A percentile compares a stretch with the other conserved stretches of the same genome.
phyloP scores from a whole-genome alignment of 1,140 invertebrate genomes.

The Bombus consobrinus region DNA sequence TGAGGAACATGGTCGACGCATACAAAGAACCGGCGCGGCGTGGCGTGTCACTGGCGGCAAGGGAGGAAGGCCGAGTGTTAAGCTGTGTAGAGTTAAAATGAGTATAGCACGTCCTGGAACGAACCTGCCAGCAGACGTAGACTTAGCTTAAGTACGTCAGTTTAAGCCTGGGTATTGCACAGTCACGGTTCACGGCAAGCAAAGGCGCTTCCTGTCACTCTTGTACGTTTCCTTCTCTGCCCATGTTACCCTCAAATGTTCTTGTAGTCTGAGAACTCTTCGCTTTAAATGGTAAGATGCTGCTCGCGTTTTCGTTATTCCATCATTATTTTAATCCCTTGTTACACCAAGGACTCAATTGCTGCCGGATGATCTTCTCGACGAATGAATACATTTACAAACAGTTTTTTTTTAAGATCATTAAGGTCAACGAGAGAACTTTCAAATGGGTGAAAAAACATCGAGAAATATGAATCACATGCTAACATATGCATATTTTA shows the following conservation, averaged over 20 bases:
- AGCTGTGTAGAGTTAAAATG: slow-evolving; percentile 10
- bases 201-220: slow-evolving; percentile 45
- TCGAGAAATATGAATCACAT: background rate
- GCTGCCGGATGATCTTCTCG: background rate
- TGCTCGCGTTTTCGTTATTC: slow-evolving; percentile 3
- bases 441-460: background rate
- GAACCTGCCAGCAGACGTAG: slow-evolving; percentile 34
- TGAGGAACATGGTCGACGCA: background rate
- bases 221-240: background rate
- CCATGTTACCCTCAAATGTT: background rate
- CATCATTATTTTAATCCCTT: slow-evolving; percentile 1
- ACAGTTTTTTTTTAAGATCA: background rate
- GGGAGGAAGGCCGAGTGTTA: background rate
- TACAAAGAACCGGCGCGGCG: background rate
- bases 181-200: slow-evolving; percentile 46
- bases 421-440: background rate
- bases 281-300: background rate
- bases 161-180: slow-evolving; percentile 65
- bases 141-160: slow-evolving; percentile 68
- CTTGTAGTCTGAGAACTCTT: slow-evolving; percentile 7
- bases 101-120: slow-evolving; percentile 1
- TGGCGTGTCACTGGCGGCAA: background rate
- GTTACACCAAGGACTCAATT: background rate
- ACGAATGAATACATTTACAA: background rate
- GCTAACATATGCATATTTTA: background rate